Conservation (phyloP, 2,113 vertebrate genomes). For the Raja brachyura region DNA sequence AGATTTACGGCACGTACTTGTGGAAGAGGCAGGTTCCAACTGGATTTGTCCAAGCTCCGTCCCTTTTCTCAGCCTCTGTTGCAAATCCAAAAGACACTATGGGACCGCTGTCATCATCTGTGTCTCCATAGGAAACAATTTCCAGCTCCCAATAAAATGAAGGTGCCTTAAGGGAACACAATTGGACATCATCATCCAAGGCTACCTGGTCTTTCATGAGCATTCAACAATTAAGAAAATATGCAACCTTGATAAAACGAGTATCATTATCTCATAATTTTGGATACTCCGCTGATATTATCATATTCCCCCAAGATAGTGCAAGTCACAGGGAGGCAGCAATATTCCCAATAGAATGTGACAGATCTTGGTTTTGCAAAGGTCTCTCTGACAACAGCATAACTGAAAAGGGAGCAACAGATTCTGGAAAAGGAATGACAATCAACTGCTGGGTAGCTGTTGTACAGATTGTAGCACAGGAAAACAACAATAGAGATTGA, state of each 20-base stretch:
- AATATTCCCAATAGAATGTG: too few relatives aligned
- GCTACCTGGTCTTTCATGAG: neutral
- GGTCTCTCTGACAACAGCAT: too few relatives aligned
- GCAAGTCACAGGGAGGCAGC: too few relatives aligned
- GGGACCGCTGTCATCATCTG: conserved; percentile 91
- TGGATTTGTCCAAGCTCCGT: conserved; percentile 96
- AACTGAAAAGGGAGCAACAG: too few relatives aligned
- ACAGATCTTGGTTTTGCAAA: too few relatives aligned
- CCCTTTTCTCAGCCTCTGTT: conserved; percentile 91
- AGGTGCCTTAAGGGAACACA: conserved; percentile 66
- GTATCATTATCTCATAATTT: too few relatives aligned
- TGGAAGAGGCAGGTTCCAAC: conserved; percentile 97
- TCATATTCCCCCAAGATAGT: too few relatives aligned
- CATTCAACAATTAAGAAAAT: neutral
- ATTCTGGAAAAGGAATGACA: too few relatives aligned
- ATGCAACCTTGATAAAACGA: neutral
- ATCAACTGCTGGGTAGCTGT: too few relatives aligned
- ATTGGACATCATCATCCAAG: neutral
- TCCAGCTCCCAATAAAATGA: conserved; percentile 99
- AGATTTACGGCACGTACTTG: conserved; percentile 66
- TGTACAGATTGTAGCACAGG: too few relatives aligned
- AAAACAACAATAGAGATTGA: too few relatives aligned
- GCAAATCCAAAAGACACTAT: conserved; percentile 96
- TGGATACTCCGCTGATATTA: too few relatives aligned
- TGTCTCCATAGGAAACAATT: conserved; percentile 93